Conservation (phyloP, 1,140 invertebrate genomes). For the Cyphomyrmex costatus region DNA sequence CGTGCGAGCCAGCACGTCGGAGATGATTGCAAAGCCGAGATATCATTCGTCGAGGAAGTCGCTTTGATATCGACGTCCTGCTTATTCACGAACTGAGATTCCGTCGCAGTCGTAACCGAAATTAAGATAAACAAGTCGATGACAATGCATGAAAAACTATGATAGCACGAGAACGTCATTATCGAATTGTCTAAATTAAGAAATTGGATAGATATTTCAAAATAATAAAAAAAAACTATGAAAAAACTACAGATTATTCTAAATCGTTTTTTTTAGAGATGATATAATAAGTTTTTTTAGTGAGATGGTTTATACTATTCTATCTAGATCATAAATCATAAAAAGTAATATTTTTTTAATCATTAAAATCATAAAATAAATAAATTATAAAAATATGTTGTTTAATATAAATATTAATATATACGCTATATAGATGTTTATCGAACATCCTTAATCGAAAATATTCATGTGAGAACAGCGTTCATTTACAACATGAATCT, state of each 20-base stretch:
- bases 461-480: not conserved
- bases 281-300: too few relatives aligned
- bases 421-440: too few relatives aligned
- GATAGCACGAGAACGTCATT: not conserved
- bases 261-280: too few relatives aligned
- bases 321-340: too few relatives aligned
- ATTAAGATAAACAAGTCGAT: slow-evolving; percentile 60
- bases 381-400: too few relatives aligned
- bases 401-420: too few relatives aligned
- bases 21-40: slow-evolving; percentile 67
- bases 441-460: not conserved
- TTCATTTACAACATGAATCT: not conserved
- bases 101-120: slow-evolving; percentile 43
- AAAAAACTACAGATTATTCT: too few relatives aligned
- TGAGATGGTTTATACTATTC: too few relatives aligned
- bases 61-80: slow-evolving; percentile 86
- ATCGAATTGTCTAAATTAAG: not conserved
- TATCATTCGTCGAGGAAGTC: slow-evolving; percentile 85
- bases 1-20: slow-evolving; percentile 68
- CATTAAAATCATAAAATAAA: too few relatives aligned
- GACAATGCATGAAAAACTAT: not conserved
- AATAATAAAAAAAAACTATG: too few relatives aligned
- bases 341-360: too few relatives aligned
- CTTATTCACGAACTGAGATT: slow-evolving; percentile 80
- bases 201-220: too few relatives aligned